These are phyloP conservation scores for Exephanes ischioxanthus DNA, from an alignment of 2,888 invertebrate genomes.

Conservation along the genomic window DNA sequence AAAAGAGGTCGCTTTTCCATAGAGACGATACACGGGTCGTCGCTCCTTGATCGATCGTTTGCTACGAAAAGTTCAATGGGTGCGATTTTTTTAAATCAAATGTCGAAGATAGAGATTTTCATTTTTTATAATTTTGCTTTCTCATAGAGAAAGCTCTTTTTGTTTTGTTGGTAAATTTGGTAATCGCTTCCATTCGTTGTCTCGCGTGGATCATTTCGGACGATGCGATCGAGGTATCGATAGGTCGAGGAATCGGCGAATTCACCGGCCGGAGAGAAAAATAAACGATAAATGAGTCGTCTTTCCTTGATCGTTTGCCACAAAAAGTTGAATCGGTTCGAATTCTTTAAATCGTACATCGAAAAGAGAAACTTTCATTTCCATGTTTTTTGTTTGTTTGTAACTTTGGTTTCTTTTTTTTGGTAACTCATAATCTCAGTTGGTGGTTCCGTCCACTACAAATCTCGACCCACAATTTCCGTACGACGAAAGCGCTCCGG, in stretches of 20 bases:
- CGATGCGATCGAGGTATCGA: constrained; percentile 18
- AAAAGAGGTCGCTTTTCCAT: not conserved
- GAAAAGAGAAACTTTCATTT: not conserved
- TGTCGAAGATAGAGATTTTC: not conserved
- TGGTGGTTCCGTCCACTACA: not conserved
- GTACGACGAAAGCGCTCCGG: constrained; percentile 45
- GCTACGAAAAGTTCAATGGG: not conserved
- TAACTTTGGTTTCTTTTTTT: not conserved
- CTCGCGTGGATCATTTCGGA: constrained; percentile 15
- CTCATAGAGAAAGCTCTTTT: too few species aligned
- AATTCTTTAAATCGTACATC: not conserved
- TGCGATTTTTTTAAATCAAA: not conserved
- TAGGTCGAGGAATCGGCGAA: constrained; percentile 17
- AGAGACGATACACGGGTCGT: not conserved
- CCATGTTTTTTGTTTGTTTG: not conserved
- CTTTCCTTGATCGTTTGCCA: not conserved
- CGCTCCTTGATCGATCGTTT: not conserved
- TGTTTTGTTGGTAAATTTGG: not conserved
- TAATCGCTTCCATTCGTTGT: constrained; percentile 24
- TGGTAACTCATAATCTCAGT: not conserved
- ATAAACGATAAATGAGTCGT: not conserved
- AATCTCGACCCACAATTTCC: constrained; percentile 40
- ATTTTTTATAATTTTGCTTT: not conserved
- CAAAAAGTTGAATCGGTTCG: not conserved
- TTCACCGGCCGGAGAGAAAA: not conserved